Percentiles rank a stretch among this genome's conserved stretches.
These are phyloP conservation scores for Gasteruption jaculator DNA, from an alignment of 2,888 invertebrate species.

Conservation along the genomic window DNA sequence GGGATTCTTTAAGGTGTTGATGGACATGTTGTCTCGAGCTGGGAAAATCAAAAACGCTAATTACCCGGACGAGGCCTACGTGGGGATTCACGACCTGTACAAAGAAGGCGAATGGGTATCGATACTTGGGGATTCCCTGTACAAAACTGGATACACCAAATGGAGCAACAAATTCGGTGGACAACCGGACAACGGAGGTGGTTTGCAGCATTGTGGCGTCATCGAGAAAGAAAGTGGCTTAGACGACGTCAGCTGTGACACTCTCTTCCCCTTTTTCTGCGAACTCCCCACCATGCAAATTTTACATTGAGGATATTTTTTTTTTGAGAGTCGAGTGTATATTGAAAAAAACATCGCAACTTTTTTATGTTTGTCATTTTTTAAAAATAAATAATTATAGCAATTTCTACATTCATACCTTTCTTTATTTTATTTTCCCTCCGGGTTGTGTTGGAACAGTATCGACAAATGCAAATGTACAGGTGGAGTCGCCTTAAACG, in stretches of 20 bases:
- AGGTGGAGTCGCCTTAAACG: too few relatives aligned
- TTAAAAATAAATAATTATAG: too few relatives aligned
- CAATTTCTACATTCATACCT: too few relatives aligned
- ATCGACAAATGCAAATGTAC: too few relatives aligned
- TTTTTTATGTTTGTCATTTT: too few relatives aligned
- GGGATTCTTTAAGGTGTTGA: constrained; percentile 19
- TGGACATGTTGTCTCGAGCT: constrained; percentile 25
- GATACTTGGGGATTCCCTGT: constrained; percentile 39
- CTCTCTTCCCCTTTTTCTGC: constrained; percentile 40
- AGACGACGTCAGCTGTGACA: constrained; percentile 42
- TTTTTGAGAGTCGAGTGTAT: too few relatives aligned
- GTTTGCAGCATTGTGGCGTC: constrained; percentile 40
- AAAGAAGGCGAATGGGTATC: constrained; percentile 45
- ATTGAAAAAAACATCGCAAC: too few relatives aligned
- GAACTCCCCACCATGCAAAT: constrained; percentile 28
- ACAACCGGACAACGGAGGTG: constrained; percentile 43
- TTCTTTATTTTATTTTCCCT: too few relatives aligned
- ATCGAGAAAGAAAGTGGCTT: constrained; percentile 37
- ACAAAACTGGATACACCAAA: constrained; percentile 42
- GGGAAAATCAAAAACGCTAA: constrained; percentile 32
- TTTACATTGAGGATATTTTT: too few relatives aligned
- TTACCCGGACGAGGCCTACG: constrained; percentile 32
- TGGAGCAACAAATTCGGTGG: constrained; percentile 44
- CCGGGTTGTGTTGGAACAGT: too few relatives aligned
- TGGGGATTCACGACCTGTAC: constrained; percentile 42